A percentile compares a stretch with the other conserved stretches of the same genome.
Evolutionary conservation across 2,113 vertebrate species (phyloP).

Genomic region (Bagarius yarrelli): DNA sequence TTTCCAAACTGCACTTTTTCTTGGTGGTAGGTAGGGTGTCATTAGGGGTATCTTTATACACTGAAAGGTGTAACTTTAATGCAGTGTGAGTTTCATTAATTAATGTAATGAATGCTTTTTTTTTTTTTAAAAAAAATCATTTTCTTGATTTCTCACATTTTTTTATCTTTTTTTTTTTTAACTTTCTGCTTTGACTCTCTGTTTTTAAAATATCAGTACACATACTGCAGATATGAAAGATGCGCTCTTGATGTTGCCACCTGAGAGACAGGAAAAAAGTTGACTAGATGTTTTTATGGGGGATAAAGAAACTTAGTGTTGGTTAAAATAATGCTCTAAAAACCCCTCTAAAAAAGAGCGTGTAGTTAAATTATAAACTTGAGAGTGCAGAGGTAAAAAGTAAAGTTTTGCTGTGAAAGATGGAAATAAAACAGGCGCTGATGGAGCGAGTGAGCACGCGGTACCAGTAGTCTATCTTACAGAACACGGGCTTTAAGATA

Average conservation of each 20-base stretch:
- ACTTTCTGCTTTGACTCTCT: too few relatives aligned
- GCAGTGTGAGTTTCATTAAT: too few relatives aligned
- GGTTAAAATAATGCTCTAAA: not conserved
- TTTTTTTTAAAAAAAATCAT: too few relatives aligned
- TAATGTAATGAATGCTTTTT: too few relatives aligned
- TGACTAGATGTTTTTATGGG: not conserved
- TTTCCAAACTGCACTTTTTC: not conserved
- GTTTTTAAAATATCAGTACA: not conserved
- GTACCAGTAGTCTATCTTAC: slow-evolving; percentile 55
- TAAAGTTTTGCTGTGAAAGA: slow-evolving; percentile 43
- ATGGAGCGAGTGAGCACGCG: slow-evolving; percentile 57
- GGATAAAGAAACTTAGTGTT: not conserved
- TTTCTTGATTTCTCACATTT: not conserved
- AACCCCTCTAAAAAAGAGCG: not conserved
- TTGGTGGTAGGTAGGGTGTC: too few relatives aligned
- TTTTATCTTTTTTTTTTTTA: not conserved
- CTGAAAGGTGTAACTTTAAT: too few relatives aligned
- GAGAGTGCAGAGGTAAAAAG: not conserved
- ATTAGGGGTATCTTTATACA: too few relatives aligned
- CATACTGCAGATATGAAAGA: not conserved
- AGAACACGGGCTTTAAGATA: slow-evolving; percentile 73
- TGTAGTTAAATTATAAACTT: slow-evolving; percentile 4
- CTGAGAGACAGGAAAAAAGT: not conserved
- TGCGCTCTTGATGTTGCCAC: not conserved
- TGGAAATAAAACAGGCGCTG: slow-evolving; percentile 61